Evolutionary conservation across 2,888 invertebrate genomes (phyloP), one percentile per base, ranked within the genome.

Genomic region (Halocaridina rubra): DNA sequence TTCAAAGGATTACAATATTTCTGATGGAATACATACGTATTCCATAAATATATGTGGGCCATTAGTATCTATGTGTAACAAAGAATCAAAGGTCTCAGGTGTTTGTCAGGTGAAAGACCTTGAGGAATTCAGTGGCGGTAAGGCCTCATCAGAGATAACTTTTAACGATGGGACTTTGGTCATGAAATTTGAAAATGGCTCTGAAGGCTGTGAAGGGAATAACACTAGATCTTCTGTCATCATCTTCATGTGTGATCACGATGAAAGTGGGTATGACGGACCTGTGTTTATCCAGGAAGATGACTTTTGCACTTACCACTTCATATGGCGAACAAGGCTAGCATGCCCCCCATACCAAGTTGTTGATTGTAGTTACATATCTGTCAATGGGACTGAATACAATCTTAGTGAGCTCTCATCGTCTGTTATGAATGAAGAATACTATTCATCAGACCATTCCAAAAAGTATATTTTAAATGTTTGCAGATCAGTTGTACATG

Each of bases 401-500:
- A 80, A 87, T 33, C 80, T 87, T 16, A 85, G 64, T 61, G 76
- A 79, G 7, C 61, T 87, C 46, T 87, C 87, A 2, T 61, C 80
- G 27, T 61, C 87, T 22, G 32, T 76, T 32, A 24, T 80, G 32
- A 85, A 85, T 61, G 80, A 84, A 53, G 77, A 81, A 39, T 80
- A 79, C 39, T 78, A 46, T 61, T 30, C 29, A 13, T n/a, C 78
- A 10, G 53, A 76, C 71, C 59, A 24, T 8, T 71, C 57, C 16
- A 78, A 78, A 29, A 86, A 82, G 61, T 87, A 59, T 69, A 80
- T 87, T 32, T 39, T 87, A 22, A 87, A 87, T 74, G 81, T 87
- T 22, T 87, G 87, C 33, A 82, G 87, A n/a, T 85, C 87, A 19
- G 74, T 87, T 19, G 81, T 87, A 27, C 87, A 87, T 24, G 80